Base-by-base conservation (phyloP, 2,888 invertebrate species). In the Drosophila fulvimacula region DNA sequence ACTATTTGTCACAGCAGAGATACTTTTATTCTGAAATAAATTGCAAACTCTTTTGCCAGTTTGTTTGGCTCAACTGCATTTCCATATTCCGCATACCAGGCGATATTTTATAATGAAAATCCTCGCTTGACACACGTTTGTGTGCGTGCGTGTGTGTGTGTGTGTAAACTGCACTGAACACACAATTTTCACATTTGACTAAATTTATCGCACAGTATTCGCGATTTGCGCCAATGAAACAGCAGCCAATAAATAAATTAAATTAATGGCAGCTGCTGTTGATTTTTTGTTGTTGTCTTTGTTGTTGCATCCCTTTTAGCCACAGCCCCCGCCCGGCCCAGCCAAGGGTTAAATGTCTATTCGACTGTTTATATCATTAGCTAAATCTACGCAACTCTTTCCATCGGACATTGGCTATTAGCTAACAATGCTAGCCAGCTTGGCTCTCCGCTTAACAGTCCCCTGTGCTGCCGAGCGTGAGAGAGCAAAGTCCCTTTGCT, bases 171-270 rank as follows among this genome's bases (percentile, higher is more conserved):
- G 79, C 65, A 80, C 76, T 89, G 86, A 89, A 90, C 88, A 87
- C 87, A 90, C 89, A 90, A 90, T 91, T 91, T 89, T 88, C 90
- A 89, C 91, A 91, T 91, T 91, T 85, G 78, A 87, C 84, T 81
- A 88, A 90, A 91, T 91, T 91, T 91, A 91, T 90, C 84, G 71
- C 73, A 60, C 17, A 74, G 71, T 81, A 76, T 78, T 81, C 73
- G 80, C 89, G 90, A 90, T 92, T 83, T 83, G 90, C 85, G 84
- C 90, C 91, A 92, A 92, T 92, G 90, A 91, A 91, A 91, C 77
- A 82, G 82, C 90, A 90, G 91, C 87, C 91, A 92, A 92, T 92
- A 92, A 92, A 92, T 92, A 92, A 92, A 92, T 91, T 92, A 91
- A 91, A 91, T 91, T 90, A 91, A 92, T 91, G 90, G 82, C 78